Base-by-base conservation (phyloP, 2,888 invertebrate genomes). In the Apantesis nais region DNA sequence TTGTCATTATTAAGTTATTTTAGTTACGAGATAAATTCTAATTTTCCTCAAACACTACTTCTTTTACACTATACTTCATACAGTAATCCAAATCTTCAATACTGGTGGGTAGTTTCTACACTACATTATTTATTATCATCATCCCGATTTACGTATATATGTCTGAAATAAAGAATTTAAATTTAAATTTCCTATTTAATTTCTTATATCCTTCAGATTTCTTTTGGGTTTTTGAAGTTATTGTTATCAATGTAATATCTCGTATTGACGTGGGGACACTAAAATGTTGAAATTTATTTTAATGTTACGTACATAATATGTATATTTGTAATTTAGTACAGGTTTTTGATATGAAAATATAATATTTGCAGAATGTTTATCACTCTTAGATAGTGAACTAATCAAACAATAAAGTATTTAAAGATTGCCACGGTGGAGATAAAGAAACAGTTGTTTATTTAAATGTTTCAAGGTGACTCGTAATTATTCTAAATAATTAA, bases 391-490 rank as follows among this genome's bases (percentile, higher is more conserved):
- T 52, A 62, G 22, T 52, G 29, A 29, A 55, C 29, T 62, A 63
- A 63, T 68, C 52, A 68, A 29, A 63, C 14, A 64, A 39, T 58
- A 58, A 58, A 58, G 8, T 16, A 29, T 58, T 55, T 34, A 52
- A 52, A 64, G 58, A 64, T 64, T 31, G 12, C 39, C 37, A 63
- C 62, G 65, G 44, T 52, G 39, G 37, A 68, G 62, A 68, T 68
- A 68, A 62, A 37, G 14, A 37, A 52, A 62, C 44, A 67, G n/a
- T 67, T 68, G 37, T 7, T 14, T 63, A 62, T 62, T 14, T 29
- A 58, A 63, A 62, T 22, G 29, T 63, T 65, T 41, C 52, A 68
- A 62, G 68, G 68, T 68, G 67, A 37, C 48, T 62, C 11, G 48
- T 25, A n/a, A 52, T 64, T 52, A 52, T 65, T 12, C 31, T 34